Evolutionary conservation across 2,888 invertebrate genomes (phyloP).

Genomic region (Mactromeris polynyma): DNA sequence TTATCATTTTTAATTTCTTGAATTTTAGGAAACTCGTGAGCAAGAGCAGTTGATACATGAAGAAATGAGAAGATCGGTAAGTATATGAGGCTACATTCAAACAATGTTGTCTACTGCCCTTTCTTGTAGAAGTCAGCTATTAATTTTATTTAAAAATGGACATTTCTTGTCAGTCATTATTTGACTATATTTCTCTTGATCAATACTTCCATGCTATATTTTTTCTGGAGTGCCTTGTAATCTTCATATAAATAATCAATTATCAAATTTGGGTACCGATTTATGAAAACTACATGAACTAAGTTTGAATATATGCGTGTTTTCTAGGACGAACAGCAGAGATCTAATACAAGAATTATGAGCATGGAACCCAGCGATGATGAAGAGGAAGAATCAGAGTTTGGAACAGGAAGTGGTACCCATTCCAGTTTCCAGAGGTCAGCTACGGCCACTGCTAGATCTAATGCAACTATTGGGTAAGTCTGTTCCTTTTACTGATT

Average conservation of each 20-base stretch:
- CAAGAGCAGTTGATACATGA: conserved; percentile 72
- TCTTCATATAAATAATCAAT: too few species aligned
- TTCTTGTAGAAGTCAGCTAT: too few species aligned
- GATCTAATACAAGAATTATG: conserved; percentile 54
- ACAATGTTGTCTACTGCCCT: too few species aligned
- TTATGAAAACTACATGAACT: neutral
- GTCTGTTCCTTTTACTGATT: conserved; percentile 20
- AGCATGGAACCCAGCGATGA: conserved; percentile 81
- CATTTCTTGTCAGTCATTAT: too few species aligned
- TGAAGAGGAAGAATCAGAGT: conserved; percentile 77
- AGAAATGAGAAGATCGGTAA: conserved; percentile 69
- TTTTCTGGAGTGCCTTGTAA: too few species aligned
- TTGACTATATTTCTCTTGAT: too few species aligned
- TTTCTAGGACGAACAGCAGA: conserved; percentile 13
- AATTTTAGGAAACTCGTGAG: conserved; percentile 74
- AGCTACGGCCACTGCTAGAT: conserved; percentile 44
- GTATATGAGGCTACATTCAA: too few species aligned
- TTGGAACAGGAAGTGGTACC: conserved; percentile 56
- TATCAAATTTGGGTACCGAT: too few species aligned
- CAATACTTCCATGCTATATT: too few species aligned
- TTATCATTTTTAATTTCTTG: neutral
- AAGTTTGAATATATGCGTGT: neutral
- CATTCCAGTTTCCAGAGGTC: conserved; percentile 57
- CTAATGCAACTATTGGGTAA: conserved; percentile 70
- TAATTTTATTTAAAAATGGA: too few species aligned